Conservation (phyloP, 2,113 vertebrate genomes). For the Crotalus helleri region DNA sequence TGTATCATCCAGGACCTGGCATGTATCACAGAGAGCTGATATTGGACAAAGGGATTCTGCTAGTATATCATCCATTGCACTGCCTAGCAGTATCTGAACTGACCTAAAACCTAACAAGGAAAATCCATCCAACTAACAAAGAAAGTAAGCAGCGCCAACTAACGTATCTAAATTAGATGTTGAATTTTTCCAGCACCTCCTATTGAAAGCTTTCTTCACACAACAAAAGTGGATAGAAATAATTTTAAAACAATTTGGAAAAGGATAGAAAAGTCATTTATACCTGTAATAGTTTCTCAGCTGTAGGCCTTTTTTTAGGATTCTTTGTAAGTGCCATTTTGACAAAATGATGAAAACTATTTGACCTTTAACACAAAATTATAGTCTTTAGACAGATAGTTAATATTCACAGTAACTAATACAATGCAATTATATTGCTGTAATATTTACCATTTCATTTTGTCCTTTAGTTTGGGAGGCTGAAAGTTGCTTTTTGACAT, state of each 20-base stretch:
- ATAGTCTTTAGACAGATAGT: conserved; percentile 27
- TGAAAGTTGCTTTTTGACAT: conserved; percentile 99
- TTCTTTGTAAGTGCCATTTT: conserved; percentile 98
- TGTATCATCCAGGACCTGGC: not conserved
- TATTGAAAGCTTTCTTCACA: not conserved
- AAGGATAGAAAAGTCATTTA: conserved; percentile 21
- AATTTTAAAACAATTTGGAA: not conserved
- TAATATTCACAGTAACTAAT: not conserved
- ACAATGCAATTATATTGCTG: conserved; percentile 27
- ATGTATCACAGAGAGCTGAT: not conserved
- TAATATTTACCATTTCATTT: conserved; percentile 88
- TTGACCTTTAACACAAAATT: conserved; percentile 80
- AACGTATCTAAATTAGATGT: not conserved
- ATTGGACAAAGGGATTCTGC: not conserved
- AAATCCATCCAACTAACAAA: not conserved
- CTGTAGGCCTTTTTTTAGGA: conserved; percentile 93
- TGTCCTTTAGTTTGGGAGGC: conserved; percentile 97
- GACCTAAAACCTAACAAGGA: not conserved
- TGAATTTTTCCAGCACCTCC: not conserved
- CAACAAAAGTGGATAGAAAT: not conserved
- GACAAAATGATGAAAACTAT: conserved; percentile 97
- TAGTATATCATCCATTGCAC: not conserved
- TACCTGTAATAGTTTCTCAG: conserved; percentile 95
- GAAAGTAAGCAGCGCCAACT: not conserved
- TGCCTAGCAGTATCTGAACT: not conserved